Percentiles rank a stretch among this genome's conserved stretches.
phyloP scores from a whole-genome alignment of 64 coral and sea anemone genomes.

The Stichodactyla mertensii region DNA sequence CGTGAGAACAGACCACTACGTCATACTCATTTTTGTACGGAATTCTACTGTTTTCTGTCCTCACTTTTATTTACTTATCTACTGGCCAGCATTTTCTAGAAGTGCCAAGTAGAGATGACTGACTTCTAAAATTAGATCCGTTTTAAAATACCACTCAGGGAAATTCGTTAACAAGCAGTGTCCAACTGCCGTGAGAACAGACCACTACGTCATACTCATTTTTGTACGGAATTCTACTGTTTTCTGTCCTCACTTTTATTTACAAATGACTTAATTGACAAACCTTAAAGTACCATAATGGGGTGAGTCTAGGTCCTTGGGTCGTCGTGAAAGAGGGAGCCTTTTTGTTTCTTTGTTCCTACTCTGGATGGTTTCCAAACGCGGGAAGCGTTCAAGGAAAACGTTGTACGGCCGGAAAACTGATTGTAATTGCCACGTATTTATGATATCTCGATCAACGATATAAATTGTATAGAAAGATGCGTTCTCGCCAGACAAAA shows the following conservation, averaged over 20 bases:
- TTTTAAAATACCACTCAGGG: neutral
- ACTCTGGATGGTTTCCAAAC: too few species aligned
- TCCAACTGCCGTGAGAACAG: neutral
- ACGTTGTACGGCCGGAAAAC: too few species aligned
- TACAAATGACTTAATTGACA: too few species aligned
- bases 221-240: neutral
- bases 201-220: neutral
- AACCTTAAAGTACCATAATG: too few species aligned
- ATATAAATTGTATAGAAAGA: too few species aligned
- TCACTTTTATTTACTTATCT: neutral
- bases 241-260: neutral
- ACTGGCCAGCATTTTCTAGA: neutral
- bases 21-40: neutral
- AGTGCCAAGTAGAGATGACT: neutral
- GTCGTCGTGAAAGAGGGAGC: too few species aligned
- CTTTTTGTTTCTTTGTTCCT: too few species aligned
- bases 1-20: neutral
- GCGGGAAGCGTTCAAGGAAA: too few species aligned
- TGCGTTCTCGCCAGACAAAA: too few species aligned
- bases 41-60: neutral
- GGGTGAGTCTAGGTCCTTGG: too few species aligned
- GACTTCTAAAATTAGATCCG: neutral
- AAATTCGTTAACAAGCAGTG: neutral
- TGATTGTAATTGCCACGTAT: too few species aligned
- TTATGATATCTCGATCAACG: too few species aligned